Evolutionary conservation across 1,140 invertebrate species (phyloP), one percentile per base, ranked within the genome.

Genomic region (Aphis gossypii): DNA sequence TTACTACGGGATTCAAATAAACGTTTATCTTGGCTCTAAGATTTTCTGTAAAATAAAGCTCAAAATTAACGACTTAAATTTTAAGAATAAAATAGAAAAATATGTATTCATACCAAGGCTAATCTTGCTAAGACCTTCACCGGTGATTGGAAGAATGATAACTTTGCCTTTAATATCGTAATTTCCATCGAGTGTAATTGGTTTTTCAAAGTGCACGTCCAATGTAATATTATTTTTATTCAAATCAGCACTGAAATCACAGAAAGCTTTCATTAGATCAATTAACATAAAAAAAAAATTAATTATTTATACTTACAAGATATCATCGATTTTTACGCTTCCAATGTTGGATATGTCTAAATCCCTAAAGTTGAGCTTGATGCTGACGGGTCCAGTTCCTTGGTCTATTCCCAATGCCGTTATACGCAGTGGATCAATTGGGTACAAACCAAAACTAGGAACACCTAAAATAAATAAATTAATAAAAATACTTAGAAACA

Each of bases 321-420:
- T 83, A 14, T 94, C 94, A 38, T 94, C 87, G 4, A 95, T 93
- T 21, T 94, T 94, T 5, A 94, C 94, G 0, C 93, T 93, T 0
- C 93, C 93, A 68, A 94, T 91, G 35, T 89, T 89, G 8, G 93
- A 88, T 88, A 96, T 94, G 60, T 95, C 94, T 6, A 95, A 94
- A 82, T 96, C 95, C 18, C 51, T 94, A 56, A 96, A 96, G 83
- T 94, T 94, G 5, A 96, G 90, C 25, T 95, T 94, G n/a, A 96
- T 94, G 44, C 94, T 94, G 4, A 95, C 94, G 3, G 95, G 94
- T 41, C 94, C 95, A 76, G 51, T 88, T 6, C 95, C 95, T 94
- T 95, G 95, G 44, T 94, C 94, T 18, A 94, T 94, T 21, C 94
- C 93, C 56, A 95, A 76, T 9, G 94, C 56, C 60, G 94, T 93